Base-by-base conservation (phyloP, 2,888 invertebrate genomes). In the Nebria salina region DNA sequence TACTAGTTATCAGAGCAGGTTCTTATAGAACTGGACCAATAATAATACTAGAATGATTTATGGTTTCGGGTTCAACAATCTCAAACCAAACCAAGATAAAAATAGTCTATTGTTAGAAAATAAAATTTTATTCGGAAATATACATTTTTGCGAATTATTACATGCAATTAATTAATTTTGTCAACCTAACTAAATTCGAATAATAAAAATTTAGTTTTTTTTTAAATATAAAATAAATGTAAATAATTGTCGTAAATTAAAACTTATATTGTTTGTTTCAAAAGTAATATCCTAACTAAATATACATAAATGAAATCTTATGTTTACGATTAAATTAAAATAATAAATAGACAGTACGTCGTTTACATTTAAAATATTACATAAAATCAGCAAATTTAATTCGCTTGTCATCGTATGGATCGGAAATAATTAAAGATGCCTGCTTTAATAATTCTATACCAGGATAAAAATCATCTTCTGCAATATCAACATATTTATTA, bases 381-480 rank as follows among this genome's bases (percentile, higher is more conserved):
- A 15, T 8, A 72, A 77, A 43, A 79, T 79, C 74, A 79, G 25
- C n/a, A 68, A 79, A 66, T 79, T 79, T 79, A 41, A 79, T 75
- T 75, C 68, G n/a, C 5, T 65, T 43, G 2, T 20, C 25, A 68
- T 79, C 66, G 20, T 79, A 79, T 9, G 79, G 79, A 66, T 75
- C 79, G 41, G 25, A 41, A 5, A 74, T 43, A 74, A 79, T 26
- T 54, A 79, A 43, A 42, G 13, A n/a, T 11, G 66, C 42, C 13
- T 43, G 13, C 26, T 68, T 75, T 66, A 79, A 75, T 42, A 54
- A 41, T 8, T 41, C n/a, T 25, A 79, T 68, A 26, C 75, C 66
- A 6, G 66, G 73, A 68, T 66, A 66, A 13, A 15, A 15, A 11
- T 26, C 20, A 20, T 7, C 13, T 11, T 75, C 54, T 6, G 25